A percentile compares a stretch with the other conserved stretches of the same genome.
phyloP scores from a whole-genome alignment of 2,113 vertebrate genomes.

The Cavia porcellus region DNA sequence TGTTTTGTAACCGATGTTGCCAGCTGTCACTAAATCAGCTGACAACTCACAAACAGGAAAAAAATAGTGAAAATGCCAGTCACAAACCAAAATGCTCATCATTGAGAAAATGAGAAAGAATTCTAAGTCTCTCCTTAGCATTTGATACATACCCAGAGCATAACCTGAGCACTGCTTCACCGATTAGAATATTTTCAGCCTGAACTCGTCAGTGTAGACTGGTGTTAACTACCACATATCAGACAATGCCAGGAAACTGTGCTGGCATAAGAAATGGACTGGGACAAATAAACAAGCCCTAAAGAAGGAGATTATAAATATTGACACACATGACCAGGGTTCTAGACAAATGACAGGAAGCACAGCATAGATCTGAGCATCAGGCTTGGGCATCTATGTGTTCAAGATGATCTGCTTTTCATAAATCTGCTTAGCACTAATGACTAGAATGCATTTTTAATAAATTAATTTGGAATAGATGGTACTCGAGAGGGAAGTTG shows the following conservation, averaged over 20 bases:
- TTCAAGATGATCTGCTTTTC: slow-evolving; percentile 65
- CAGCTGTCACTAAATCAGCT: slow-evolving; percentile 29
- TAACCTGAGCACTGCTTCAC: background rate
- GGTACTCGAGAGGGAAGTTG: slow-evolving; percentile 72
- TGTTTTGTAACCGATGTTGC: background rate
- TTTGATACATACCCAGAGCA: rapidly evolving
- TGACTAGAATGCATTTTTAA: slow-evolving; percentile 80
- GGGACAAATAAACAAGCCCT: slow-evolving; percentile 62
- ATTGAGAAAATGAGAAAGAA: slow-evolving; percentile 45
- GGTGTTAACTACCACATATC: slow-evolving; percentile 56
- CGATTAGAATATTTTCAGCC: slow-evolving; percentile 35
- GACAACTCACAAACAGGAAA: background rate
- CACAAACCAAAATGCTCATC: background rate
- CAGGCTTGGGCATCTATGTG: background rate
- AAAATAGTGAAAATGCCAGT: background rate
- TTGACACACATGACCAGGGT: background rate
- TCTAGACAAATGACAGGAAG: slow-evolving; percentile 38
- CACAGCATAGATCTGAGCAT: background rate
- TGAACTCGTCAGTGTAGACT: slow-evolving; percentile 31
- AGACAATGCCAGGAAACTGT: background rate
- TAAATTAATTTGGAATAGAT: slow-evolving; percentile 79
- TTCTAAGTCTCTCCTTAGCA: background rate
- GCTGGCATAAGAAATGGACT: slow-evolving; percentile 45
- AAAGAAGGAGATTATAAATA: slow-evolving; percentile 43
- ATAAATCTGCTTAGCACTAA: slow-evolving; percentile 79